Evolutionary conservation across 1,140 invertebrate genomes (phyloP), one percentile per base, ranked within the genome.

Genomic region (Drosophila ananassae): DNA sequence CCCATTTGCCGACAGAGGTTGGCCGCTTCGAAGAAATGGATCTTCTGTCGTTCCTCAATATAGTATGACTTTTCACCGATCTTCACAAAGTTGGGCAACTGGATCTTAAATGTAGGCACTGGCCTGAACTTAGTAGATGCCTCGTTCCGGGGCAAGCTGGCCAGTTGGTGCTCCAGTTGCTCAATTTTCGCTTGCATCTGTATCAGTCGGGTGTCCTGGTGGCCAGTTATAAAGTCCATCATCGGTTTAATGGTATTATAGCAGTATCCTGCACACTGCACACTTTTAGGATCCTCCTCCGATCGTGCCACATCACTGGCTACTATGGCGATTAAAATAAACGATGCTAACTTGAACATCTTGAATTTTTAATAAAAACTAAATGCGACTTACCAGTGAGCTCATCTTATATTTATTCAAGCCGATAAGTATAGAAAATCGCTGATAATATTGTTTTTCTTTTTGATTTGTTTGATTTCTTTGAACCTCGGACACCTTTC

Each of bases 181-280:
- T 47, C 25, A 10, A 57, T 8, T 13, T 21, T 57, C 0, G 10
- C 13, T 7, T 30, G 55, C 2, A 13, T 21, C 2, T 57, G 37
- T 3, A 21, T 30, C 10, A 57, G 55, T 24, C 17, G 25, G 2
- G 2, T 25, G 10, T 13, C 1, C 10, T 57, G 55, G 13, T 28
- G 55, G 39, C 55, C 24, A 12, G 41, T 44, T 2, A 57, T 1
- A 24, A 46, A 25, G 17, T 57, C 55, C 13, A 57, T 2, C 25
- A 57, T 47, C 1, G 55, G 55, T 5, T 47, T 46, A 2, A 30
- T n/a, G 24, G 25, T 25, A 57, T 47, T 47, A 9, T 47, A 47
- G 25, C 55, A 57, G 17, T 57, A 57, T 47, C 55, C 55, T 22
- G 24, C 55, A 9, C 55, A 57, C 25, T 57, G 55, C 10, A 3